A percentile compares a stretch with the other conserved stretches of the same genome.
These are phyloP conservation scores for Apotomis capreana DNA, from an alignment of 2,888 invertebrate genomes.

Conservation along the genomic window DNA sequence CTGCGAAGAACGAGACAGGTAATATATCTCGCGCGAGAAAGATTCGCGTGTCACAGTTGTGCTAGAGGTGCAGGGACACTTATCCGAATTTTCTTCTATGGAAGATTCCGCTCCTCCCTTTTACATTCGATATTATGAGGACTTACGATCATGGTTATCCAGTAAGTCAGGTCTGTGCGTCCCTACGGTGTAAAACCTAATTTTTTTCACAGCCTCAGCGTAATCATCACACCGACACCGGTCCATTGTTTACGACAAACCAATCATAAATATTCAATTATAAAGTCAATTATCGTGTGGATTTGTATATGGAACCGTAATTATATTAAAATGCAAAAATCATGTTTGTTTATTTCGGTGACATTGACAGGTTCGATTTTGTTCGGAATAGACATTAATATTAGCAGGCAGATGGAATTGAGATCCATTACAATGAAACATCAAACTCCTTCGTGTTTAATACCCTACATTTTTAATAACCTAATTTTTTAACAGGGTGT, in stretches of 20 bases:
- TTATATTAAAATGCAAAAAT: slow-evolving; percentile 1
- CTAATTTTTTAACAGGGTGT: too few relatives aligned
- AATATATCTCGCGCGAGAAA: too few relatives aligned
- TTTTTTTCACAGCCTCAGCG: slow-evolving; percentile 62
- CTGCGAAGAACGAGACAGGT: too few relatives aligned
- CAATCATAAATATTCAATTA: slow-evolving; percentile 16
- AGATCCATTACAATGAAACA: not conserved
- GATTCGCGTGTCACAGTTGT: too few relatives aligned
- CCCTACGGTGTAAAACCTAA: slow-evolving; percentile 69
- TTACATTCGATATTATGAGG: not conserved
- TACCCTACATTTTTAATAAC: too few relatives aligned
- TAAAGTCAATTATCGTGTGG: not conserved
- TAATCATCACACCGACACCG: slow-evolving; percentile 73
- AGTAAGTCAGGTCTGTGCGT: slow-evolving; percentile 65
- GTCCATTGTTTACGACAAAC: slow-evolving; percentile 59
- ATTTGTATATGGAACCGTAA: not conserved
- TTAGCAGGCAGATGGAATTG: not conserved
- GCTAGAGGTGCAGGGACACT: too few relatives aligned
- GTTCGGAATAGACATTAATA: not conserved
- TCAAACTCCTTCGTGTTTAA: too few relatives aligned
- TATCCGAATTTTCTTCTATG: too few relatives aligned
- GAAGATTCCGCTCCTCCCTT: too few relatives aligned
- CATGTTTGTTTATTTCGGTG: slow-evolving; percentile 9
- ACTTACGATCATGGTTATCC: slow-evolving; percentile 68
- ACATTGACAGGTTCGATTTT: slow-evolving; percentile 5